Conservation (phyloP, 2,113 vertebrate species). For the Clinocottus analis region DNA sequence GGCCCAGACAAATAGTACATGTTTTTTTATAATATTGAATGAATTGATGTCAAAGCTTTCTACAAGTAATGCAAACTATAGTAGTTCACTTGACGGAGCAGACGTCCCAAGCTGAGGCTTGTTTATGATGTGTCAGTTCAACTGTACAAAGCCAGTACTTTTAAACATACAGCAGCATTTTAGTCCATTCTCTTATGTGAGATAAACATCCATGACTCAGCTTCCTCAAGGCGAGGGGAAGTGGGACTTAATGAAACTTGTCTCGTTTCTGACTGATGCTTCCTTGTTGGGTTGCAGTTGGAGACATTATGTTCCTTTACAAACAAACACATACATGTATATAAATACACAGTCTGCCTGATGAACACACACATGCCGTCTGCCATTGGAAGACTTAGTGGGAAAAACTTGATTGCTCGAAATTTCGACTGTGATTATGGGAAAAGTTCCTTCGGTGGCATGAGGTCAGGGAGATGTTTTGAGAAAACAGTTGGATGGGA, state of each 20-base stretch:
- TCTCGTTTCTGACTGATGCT: conserved; percentile 12
- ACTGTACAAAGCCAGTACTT: conserved; percentile 2
- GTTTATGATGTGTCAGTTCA: neutral
- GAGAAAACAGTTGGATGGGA: conserved; percentile 28
- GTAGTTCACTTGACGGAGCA: neutral
- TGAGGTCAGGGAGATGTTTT: conserved; percentile 39
- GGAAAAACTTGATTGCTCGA: conserved; percentile 27
- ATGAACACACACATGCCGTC: neutral
- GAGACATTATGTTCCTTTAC: conserved; percentile 26
- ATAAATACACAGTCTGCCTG: neutral
- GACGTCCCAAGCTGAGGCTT: neutral
- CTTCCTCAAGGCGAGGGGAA: conserved; percentile 64
- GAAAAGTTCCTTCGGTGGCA: conserved; percentile 6
- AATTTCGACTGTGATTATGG: neutral
- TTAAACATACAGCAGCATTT: conserved; percentile 26
- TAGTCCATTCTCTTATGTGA: conserved; percentile 14
- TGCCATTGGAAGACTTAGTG: neutral
- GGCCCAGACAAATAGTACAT: neutral
- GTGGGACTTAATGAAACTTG: conserved; percentile 38
- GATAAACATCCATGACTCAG: conserved; percentile 34
- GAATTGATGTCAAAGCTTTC: neutral
- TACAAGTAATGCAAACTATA: neutral
- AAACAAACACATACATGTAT: neutral
- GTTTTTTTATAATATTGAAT: neutral
- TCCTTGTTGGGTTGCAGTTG: neutral